phyloP scores from a whole-genome alignment of 2,113 vertebrate genomes.

The Anthoscopus minutus region DNA sequence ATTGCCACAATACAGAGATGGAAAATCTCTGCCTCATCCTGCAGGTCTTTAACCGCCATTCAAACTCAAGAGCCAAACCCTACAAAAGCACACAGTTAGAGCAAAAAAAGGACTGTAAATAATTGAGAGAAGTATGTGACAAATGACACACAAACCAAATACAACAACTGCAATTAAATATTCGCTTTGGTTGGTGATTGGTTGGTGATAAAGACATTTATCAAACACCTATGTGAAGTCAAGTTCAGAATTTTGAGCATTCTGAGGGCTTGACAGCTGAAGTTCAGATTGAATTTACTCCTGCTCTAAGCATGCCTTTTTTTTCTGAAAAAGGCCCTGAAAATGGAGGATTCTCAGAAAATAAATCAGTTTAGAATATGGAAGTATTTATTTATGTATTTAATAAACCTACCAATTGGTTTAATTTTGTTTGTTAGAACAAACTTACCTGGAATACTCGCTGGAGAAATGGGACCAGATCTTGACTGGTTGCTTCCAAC shows the following conservation, averaged over 20 bases:
- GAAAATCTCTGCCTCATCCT: not conserved
- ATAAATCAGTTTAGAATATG: not conserved
- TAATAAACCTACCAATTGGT: not conserved
- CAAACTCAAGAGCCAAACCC: not conserved
- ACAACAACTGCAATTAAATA: not conserved
- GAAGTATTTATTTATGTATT: not conserved
- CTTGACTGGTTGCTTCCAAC: constrained; percentile 92
- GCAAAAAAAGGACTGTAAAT: not conserved
- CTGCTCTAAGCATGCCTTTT: not conserved
- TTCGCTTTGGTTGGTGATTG: not conserved
- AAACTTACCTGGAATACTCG: constrained; percentile 81
- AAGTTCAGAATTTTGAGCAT: not conserved
- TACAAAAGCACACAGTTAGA: not conserved
- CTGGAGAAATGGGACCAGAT: constrained; percentile 92
- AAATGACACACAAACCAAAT: not conserved
- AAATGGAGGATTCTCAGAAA: not conserved
- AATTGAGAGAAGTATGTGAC: not conserved
- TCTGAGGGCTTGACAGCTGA: not conserved
- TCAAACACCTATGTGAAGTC: not conserved
- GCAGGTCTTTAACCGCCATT: not conserved
- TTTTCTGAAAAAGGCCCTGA: not conserved
- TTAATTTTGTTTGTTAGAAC: not conserved
- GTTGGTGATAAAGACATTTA: not conserved
- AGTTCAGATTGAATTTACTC: not conserved
- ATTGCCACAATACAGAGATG: not conserved